Evolutionary conservation across 2,113 vertebrate species (phyloP), one percentile per base, ranked within the genome.

Genomic region (Oreochromis tanganicae): DNA sequence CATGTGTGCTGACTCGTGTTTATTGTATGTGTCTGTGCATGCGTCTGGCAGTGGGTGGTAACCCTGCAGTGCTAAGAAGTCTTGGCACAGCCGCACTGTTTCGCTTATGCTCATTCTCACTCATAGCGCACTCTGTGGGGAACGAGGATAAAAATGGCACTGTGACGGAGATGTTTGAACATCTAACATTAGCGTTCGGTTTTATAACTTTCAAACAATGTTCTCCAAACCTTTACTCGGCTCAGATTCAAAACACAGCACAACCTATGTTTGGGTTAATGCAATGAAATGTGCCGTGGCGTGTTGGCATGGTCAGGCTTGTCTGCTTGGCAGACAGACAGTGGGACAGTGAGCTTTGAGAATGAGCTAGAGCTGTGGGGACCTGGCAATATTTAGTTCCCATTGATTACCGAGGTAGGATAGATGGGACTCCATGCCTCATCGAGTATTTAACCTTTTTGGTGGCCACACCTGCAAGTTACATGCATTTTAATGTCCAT

Each of bases 61-160:
- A 83, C 63, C 89, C 85, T 83, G 85, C 89, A 93, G 90, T 88
- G 91, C 86, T 93, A 93, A 88, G 66, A 85, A 88, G 91, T 90
- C 85, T 88, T 93, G 94, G 94, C 94, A 93, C 54, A 9, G 59
- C 59, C 75, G 57, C 80, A 84, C 80, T 52, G 36, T 79, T 90
- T 91, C 86, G 85, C 81, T 89, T 89, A 80, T 88, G 92, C 89
- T 93, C 85, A 71, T 87, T 92, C 87, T 87, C 85, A 71, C 88
- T 89, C 90, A 83, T 29, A 84, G 89, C 87, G 50, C 75, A 57
- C 92, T 88, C 89, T 80, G 46, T 10, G 7, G 92, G 88, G 91
- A 92, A 46, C 75, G 4, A 17, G 81, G 81, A 84, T 89, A 56
- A 89, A 93, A 92, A 82, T 59, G 50, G 81, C 41, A 17, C 54